A percentile compares a stretch with the other conserved stretches of the same genome.
Conservation (phyloP, 92 coral and sea anemone species). For the Epizoanthus scotinus region DNA sequence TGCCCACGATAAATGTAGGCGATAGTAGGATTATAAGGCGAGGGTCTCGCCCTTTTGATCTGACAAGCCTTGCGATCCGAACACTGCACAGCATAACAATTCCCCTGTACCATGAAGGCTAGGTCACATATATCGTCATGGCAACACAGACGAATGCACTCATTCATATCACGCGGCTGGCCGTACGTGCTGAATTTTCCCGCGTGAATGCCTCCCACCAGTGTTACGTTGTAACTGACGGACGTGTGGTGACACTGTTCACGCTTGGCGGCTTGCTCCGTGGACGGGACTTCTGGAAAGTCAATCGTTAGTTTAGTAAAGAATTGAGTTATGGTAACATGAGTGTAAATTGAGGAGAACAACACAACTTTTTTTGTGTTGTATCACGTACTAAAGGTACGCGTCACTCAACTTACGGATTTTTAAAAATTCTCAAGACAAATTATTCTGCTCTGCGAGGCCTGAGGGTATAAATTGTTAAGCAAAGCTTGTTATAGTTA, state of each 20-base stretch:
- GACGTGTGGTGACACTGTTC: slow-evolving; percentile 76
- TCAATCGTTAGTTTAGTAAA: neutral
- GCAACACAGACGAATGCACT: slow-evolving; percentile 91
- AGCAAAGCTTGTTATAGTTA: no score
- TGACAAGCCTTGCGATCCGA: slow-evolving; percentile 68
- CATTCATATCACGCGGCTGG: slow-evolving; percentile 63
- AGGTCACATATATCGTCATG: slow-evolving; percentile 90
- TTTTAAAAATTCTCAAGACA: no score
- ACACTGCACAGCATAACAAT: slow-evolving; percentile 88
- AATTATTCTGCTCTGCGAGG: no score
- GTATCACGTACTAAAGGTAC: no score
- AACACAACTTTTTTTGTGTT: no score
- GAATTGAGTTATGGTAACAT: no score
- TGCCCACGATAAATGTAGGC: slow-evolving; percentile 83
- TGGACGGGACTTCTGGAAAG: neutral
- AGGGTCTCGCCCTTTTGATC: slow-evolving; percentile 84
- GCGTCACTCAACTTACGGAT: no score
- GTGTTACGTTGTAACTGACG: slow-evolving; percentile 80
- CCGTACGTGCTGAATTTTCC: slow-evolving; percentile 92
- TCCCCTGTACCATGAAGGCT: slow-evolving; percentile 89
- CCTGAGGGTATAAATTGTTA: no score
- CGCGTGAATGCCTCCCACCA: slow-evolving; percentile 88
- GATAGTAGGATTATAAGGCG: slow-evolving; percentile 79
- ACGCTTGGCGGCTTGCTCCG: slow-evolving; percentile 30
- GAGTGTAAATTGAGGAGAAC: no score